Evolutionary conservation across 2,113 vertebrate genomes (phyloP).

Genomic region (Psittacara wagleri): DNA sequence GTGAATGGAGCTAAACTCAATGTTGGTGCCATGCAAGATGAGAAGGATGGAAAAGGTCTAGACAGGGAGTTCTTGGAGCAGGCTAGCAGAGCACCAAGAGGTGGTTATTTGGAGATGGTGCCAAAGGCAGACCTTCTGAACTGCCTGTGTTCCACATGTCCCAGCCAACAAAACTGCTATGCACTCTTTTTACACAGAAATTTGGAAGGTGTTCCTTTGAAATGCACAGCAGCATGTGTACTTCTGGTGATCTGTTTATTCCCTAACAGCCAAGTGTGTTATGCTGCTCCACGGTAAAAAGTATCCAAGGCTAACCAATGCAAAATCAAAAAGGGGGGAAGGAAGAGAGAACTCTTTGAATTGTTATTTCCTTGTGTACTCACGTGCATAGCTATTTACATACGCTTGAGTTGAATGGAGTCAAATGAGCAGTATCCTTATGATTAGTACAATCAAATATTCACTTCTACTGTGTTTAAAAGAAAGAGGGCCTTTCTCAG

Average conservation of each 20-base stretch:
- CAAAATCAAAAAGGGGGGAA: not conserved
- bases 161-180: constrained; percentile 34
- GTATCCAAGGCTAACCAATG: not conserved
- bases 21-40: constrained; percentile 13
- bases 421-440: constrained; percentile 33
- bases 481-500: constrained; percentile 45
- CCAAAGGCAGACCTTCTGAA: not conserved
- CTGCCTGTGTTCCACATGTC: not conserved
- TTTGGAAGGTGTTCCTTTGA: not conserved
- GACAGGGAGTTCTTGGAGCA: not conserved
- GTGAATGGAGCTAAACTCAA: constrained; percentile 22
- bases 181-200: constrained; percentile 22
- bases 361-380: constrained; percentile 44
- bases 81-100: constrained; percentile 10
- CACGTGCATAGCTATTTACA: not conserved
- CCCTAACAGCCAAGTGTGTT: not conserved
- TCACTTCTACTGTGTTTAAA: constrained; percentile 38
- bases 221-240: not conserved
- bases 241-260: constrained; percentile 12
- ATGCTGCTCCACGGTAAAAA: not conserved
- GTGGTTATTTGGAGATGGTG: not conserved
- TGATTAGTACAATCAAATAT: not conserved
- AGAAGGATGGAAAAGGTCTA: constrained; percentile 20
- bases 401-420: constrained; percentile 26
- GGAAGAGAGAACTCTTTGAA: not conserved